These are phyloP conservation scores for Sebastes taczanowskii DNA, from an alignment of 2,797 vertebrate genomes.

Conservation along the genomic window DNA sequence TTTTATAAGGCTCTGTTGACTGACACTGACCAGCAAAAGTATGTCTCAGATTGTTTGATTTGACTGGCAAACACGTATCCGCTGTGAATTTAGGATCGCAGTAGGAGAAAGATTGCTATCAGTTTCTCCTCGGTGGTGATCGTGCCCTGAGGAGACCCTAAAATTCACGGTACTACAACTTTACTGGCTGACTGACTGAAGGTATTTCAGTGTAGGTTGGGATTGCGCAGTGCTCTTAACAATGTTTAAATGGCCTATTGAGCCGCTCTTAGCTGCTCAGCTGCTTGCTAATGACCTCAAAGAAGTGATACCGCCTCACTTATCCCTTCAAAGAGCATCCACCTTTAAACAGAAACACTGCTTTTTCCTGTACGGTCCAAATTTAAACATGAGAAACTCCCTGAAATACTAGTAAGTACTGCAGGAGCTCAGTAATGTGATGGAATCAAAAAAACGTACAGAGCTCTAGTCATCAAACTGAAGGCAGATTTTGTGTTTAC, in stretches of 20 bases:
- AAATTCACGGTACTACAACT: conserved; percentile 25
- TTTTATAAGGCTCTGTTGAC: not conserved
- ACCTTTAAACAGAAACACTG: conserved; percentile 18
- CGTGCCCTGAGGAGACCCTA: conserved; percentile 21
- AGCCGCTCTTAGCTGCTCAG: conserved; percentile 49
- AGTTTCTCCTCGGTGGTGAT: conserved; percentile 4
- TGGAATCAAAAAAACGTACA: not conserved
- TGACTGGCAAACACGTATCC: not conserved
- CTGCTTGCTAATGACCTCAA: conserved; percentile 58
- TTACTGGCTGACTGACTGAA: conserved; percentile 27
- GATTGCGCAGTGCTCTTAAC: conserved; percentile 43
- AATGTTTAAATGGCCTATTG: conserved; percentile 65
- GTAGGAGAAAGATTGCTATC: not conserved
- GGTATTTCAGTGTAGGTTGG: conserved; percentile 49
- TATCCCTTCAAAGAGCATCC: conserved; percentile 32
- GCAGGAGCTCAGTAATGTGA: not conserved
- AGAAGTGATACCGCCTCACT: conserved; percentile 42
- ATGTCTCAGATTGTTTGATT: not conserved
- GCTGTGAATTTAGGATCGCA: conserved; percentile 10
- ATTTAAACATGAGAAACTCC: not conserved
- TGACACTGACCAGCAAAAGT: not conserved
- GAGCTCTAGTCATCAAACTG: not conserved
- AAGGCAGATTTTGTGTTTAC: not conserved
- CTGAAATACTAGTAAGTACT: not conserved
- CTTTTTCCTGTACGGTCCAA: not conserved